Evolutionary conservation across 2,113 vertebrate species (phyloP).

Genomic region (Odocoileus hemionus): DNA sequence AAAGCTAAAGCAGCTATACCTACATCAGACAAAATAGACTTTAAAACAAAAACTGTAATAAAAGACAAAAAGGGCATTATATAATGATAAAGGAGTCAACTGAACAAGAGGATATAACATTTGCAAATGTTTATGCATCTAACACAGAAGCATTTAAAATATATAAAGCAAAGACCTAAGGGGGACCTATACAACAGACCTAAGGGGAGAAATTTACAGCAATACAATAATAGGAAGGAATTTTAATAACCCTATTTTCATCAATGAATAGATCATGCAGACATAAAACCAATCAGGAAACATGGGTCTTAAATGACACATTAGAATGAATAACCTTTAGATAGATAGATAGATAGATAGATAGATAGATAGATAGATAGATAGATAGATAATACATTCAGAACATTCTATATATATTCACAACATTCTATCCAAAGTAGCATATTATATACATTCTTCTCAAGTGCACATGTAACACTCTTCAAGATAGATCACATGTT

Average conservation of each 20-base stretch:
- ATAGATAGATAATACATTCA: background rate
- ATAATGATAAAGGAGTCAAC: background rate
- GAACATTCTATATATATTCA: background rate
- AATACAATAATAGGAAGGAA: too few relatives aligned
- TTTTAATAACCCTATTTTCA: too few relatives aligned
- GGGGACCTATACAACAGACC: background rate
- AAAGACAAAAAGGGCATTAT: background rate
- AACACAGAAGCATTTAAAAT: background rate
- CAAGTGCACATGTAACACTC: background rate
- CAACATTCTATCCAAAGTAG: background rate
- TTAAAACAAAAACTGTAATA: background rate
- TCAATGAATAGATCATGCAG: too few relatives aligned
- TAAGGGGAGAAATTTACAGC: too few relatives aligned
- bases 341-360: background rate
- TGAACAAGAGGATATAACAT: background rate
- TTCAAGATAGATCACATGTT: background rate
- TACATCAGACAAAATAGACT: background rate
- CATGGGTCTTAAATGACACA: too few relatives aligned
- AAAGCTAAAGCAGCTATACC: background rate
- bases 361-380: background rate
- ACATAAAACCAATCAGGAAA: too few relatives aligned
- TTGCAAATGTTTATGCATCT: background rate
- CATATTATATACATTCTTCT: background rate
- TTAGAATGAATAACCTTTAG: too few relatives aligned
- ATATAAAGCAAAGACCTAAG: background rate